Evolutionary conservation across 2,888 invertebrate genomes (phyloP).

Genomic region (Dryomyza anilis): DNA sequence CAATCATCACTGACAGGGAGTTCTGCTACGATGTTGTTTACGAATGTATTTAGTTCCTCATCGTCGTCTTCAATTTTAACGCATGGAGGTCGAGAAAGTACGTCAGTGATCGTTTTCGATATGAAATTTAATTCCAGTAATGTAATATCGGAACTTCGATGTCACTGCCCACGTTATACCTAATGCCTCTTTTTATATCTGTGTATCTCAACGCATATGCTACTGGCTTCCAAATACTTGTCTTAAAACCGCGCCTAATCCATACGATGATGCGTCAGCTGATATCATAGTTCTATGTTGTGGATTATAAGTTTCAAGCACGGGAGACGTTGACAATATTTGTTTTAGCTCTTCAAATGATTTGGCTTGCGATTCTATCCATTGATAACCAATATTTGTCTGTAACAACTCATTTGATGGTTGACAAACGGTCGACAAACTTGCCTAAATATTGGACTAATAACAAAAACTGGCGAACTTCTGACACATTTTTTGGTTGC

Average conservation of each 20-base stretch:
- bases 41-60: slow-evolving; percentile 16
- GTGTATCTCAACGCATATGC: slow-evolving; percentile 15
- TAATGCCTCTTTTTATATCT: slow-evolving; percentile 21
- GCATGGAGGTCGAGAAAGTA: slow-evolving; percentile 1
- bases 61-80: not conserved
- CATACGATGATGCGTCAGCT: slow-evolving; percentile 8
- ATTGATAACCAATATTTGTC: not conserved
- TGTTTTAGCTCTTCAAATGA: no score
- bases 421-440: not conserved
- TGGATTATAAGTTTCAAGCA: not conserved
- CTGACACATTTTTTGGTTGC: not conserved
- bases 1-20: slow-evolving; percentile 15
- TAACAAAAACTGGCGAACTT: slow-evolving; percentile 22
- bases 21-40: slow-evolving; percentile 22
- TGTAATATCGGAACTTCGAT: not conserved
- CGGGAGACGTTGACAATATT: not conserved
- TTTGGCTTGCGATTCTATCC: not conserved
- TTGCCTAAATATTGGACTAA: slow-evolving; percentile 17
- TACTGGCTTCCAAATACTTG: slow-evolving; percentile 1
- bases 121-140: not conserved
- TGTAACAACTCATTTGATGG: not conserved
- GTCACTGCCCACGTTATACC: slow-evolving; percentile 8
- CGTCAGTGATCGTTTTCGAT: slow-evolving; percentile 11
- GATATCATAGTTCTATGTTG: not conserved
- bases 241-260: slow-evolving; percentile 19